These are phyloP conservation scores for Clavelina lepadiformis DNA, from an alignment of 23 tunicate species.

Conservation along the genomic window DNA sequence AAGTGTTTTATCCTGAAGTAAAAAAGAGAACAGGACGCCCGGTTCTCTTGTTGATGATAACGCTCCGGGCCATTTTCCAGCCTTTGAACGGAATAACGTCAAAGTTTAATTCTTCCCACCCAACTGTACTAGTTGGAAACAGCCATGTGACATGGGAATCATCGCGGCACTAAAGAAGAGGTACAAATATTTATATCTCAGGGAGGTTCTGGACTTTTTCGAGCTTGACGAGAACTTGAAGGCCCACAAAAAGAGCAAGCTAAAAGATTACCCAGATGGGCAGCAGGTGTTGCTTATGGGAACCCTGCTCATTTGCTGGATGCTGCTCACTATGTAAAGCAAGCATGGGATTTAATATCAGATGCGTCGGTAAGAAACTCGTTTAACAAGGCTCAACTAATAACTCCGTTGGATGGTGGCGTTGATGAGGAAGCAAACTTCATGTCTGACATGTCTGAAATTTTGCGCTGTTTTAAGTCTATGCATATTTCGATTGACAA, in stretches of 20 bases:
- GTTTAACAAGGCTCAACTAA: conserved; percentile 22
- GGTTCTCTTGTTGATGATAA: conserved; percentile 26
- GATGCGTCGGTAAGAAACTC: conserved; percentile 11
- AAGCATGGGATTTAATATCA: conserved; percentile 22
- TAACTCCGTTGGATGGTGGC: conserved; percentile 29
- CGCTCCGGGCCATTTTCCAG: conserved; percentile 42
- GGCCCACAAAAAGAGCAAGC: conserved; percentile 42
- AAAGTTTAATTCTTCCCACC: conserved; percentile 36
- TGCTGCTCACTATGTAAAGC: conserved; percentile 28
- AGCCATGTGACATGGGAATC: conserved; percentile 47
- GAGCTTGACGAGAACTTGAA: conserved; percentile 25
- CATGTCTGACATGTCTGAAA: conserved; percentile 15
- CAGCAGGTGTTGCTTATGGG: conserved; percentile 47
- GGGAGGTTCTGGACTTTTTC: conserved; percentile 17
- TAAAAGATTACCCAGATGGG: conserved; percentile 34
- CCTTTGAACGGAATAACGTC: conserved; percentile 28
- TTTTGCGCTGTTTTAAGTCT: conserved; percentile 15
- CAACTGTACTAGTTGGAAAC: conserved; percentile 42
- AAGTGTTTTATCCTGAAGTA: conserved; percentile 27
- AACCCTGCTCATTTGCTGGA: conserved; percentile 35
- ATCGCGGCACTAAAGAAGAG: conserved; percentile 43
- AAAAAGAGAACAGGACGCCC: conserved; percentile 46
- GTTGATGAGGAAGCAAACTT: conserved; percentile 24
- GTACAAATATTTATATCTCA: conserved; percentile 22
- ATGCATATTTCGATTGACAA: conserved; percentile 20